Evolutionary conservation across 2,797 vertebrate species (phyloP), one percentile per base, ranked within the genome.

Genomic region (Girardinus metallicus): DNA sequence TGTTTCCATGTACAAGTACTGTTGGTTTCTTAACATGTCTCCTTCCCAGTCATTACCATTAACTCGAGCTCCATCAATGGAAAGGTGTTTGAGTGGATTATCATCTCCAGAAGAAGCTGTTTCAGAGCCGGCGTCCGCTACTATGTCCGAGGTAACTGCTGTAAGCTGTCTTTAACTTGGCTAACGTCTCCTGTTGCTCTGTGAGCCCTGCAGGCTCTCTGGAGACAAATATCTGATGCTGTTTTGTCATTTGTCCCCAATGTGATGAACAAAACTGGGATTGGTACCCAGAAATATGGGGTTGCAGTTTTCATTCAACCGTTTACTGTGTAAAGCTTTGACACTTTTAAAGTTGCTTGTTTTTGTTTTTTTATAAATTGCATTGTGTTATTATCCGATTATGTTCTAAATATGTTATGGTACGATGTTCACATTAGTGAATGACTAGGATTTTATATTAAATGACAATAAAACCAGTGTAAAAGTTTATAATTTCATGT

Each of bases 71-170:
- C 96, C 79, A 95, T 99, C 90, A 98, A 97, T 78, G 97, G 97
- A 11, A 99, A 99, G 81, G 88, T 96, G 87, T 99, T 98, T 79
- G 97, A 99, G 62, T 99, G 98, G 98, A 96, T 96, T 80, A 95
- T 99, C 39, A 93, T 99, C 90, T 99, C 98, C 44, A 96, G 98
- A 90, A 96, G 98, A 91, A 99, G 98, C 90, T 99, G 98, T 86
- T 99, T 98, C 95, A 95, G 98, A 80, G 98, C 98, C 2, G 98
- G 98, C 0, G 98, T 99, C 1, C 97, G 98, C 79, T 99, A 99
- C 92, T 99, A 98, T 18, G 97, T 99, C 26, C 92, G 98, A 97
- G 98, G 98, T 99, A 93, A 96, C 74, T 1, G 0, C 15, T 9
- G 47, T 26, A 5, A 15, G 21, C 55, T 15, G 21, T 23, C 16